phyloP scores from a whole-genome alignment of 2,888 invertebrate species.

The Drosophila setosimentum region DNA sequence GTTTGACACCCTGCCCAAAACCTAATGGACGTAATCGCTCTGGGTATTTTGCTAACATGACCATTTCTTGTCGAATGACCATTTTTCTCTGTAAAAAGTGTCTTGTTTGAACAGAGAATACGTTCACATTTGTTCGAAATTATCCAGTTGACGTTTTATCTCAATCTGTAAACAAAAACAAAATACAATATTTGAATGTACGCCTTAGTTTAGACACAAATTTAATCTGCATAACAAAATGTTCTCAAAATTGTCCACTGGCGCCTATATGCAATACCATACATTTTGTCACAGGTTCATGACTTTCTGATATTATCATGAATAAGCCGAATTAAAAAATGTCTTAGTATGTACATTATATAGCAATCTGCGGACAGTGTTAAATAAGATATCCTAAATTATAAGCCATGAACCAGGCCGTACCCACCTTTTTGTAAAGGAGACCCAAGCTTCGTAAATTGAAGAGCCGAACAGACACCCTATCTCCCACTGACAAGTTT shows the following conservation, averaged over 20 bases:
- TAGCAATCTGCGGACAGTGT: neutral
- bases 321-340: too few species aligned
- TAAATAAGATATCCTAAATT: neutral
- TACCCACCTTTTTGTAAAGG: neutral
- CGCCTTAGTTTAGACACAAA: neutral
- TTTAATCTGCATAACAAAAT: neutral
- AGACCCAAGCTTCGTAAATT: neutral
- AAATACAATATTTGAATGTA: neutral
- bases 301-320: too few species aligned
- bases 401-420: neutral
- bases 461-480: neutral
- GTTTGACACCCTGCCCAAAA: too few species aligned
- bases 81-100: neutral
- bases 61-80: neutral
- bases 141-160: neutral
- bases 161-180: neutral
- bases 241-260: neutral
- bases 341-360: neutral
- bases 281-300: too few species aligned
- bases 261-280: neutral
- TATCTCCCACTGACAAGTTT: neutral
- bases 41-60: neutral
- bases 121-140: neutral
- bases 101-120: neutral
- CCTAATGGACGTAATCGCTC: neutral